phyloP scores from a whole-genome alignment of 2,797 vertebrate genomes.

The Chloroceryle amazona region DNA sequence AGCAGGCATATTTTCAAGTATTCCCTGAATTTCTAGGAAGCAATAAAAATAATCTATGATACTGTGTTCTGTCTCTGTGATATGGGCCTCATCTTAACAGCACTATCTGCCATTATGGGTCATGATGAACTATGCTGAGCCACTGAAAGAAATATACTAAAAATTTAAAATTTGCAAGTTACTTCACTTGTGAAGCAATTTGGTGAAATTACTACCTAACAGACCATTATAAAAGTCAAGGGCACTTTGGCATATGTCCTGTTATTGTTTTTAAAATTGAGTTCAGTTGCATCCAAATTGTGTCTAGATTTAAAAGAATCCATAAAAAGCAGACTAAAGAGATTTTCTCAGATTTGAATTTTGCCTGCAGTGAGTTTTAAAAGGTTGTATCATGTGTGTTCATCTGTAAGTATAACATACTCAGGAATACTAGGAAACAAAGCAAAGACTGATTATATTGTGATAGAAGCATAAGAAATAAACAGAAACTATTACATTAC shows the following conservation, averaged over 20 bases:
- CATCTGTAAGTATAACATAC: not conserved
- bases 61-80: not conserved
- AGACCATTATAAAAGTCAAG: slow-evolving; percentile 4
- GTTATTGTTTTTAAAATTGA: not conserved
- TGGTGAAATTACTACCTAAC: not conserved
- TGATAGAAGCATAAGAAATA: not conserved
- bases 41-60: slow-evolving; percentile 21
- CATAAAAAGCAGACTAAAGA: not conserved
- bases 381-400: not conserved
- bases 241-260: not conserved
- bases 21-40: slow-evolving; percentile 27
- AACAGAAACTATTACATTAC: not conserved
- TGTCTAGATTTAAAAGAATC: not conserved
- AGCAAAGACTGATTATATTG: not conserved
- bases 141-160: not conserved
- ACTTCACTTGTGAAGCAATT: not conserved
- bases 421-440: not conserved
- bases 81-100: not conserved
- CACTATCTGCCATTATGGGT: slow-evolving; percentile 10
- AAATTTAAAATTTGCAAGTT: not conserved
- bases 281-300: not conserved
- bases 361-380: not conserved
- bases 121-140: not conserved
- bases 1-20: slow-evolving; percentile 1
- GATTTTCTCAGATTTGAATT: not conserved